Conservation (phyloP, 2,888 invertebrate genomes). For the Acleris laterana region DNA sequence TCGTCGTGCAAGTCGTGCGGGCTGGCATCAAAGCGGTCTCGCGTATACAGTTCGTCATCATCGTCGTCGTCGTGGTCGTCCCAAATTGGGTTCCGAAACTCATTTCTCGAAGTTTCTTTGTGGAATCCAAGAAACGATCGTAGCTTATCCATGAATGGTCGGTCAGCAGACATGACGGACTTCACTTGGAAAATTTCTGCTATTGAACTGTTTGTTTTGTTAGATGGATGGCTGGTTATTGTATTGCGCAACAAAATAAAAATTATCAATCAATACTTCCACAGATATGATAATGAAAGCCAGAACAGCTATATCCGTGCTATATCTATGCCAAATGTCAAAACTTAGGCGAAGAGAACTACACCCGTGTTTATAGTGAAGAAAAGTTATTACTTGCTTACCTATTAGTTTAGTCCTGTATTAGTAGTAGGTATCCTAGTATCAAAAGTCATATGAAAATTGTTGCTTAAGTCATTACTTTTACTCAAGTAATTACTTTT, state of each 20-base stretch:
- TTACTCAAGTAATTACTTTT: no score
- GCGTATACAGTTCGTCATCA: conserved; percentile 71
- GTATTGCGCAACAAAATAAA: conserved; percentile 68
- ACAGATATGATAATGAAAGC: not conserved
- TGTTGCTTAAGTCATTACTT: no score
- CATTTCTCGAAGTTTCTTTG: conserved; percentile 66
- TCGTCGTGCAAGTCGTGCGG: conserved; percentile 61
- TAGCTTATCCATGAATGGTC: conserved; percentile 65
- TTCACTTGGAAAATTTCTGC: conserved; percentile 52
- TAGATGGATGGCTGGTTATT: conserved; percentile 36
- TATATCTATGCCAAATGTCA: no score
- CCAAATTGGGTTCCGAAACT: conserved; percentile 80
- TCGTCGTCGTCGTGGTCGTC: conserved; percentile 75
- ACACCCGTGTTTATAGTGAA: no score
- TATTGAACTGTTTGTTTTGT: conserved; percentile 39
- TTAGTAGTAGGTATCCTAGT: no score
- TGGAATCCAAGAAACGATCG: conserved; percentile 66
- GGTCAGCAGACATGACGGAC: conserved; percentile 40
- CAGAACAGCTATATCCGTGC: not conserved
- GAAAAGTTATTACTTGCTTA: no score
- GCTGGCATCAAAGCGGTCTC: conserved; percentile 56
- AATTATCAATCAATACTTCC: conserved; percentile 49
- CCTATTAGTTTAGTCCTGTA: no score
- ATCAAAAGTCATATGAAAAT: no score
- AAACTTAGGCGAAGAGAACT: no score